phyloP scores from a whole-genome alignment of 1,140 invertebrate genomes.

The Nomia melanderi region DNA sequence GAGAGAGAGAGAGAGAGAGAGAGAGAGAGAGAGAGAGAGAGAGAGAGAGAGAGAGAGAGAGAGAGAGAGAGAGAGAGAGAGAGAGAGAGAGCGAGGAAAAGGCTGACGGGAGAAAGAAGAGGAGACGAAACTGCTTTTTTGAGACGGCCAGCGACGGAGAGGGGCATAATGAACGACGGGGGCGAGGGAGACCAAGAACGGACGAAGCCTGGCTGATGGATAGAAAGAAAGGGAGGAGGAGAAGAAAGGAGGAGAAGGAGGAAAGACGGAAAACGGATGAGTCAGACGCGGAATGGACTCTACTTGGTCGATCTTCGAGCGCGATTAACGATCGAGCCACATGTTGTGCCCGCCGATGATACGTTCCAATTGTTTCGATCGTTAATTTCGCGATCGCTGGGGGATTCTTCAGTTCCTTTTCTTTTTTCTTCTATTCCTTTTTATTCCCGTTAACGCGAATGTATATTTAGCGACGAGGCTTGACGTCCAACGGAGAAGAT shows the following conservation, averaged over 20 bases:
- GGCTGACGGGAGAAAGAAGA: constrained; percentile 45
- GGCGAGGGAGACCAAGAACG: constrained; percentile 28
- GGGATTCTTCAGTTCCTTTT: not conserved
- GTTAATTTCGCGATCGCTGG: not conserved
- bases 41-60: constrained; percentile 43
- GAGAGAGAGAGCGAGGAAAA: constrained; percentile 53
- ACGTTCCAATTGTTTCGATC: not conserved
- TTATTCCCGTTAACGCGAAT: no score
- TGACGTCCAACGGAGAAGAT: not conserved
- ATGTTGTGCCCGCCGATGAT: not conserved
- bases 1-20: constrained; percentile 49
- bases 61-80: constrained; percentile 47
- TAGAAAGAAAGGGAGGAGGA: not conserved
- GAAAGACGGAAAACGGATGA: constrained; percentile 55
- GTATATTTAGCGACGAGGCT: not conserved
- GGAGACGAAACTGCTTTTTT: constrained; percentile 67
- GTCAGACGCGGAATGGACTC: constrained; percentile 60
- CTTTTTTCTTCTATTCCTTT: no score
- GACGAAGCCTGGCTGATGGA: constrained; percentile 28
- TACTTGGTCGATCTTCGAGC: constrained; percentile 58
- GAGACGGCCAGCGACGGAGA: constrained; percentile 47
- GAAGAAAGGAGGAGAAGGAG: constrained; percentile 3
- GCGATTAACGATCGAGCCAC: constrained; percentile 63
- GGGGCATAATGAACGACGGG: constrained; percentile 53
- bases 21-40: constrained; percentile 47